Conservation (phyloP, 1,140 invertebrate species). For the Trichonephila inaurata region DNA sequence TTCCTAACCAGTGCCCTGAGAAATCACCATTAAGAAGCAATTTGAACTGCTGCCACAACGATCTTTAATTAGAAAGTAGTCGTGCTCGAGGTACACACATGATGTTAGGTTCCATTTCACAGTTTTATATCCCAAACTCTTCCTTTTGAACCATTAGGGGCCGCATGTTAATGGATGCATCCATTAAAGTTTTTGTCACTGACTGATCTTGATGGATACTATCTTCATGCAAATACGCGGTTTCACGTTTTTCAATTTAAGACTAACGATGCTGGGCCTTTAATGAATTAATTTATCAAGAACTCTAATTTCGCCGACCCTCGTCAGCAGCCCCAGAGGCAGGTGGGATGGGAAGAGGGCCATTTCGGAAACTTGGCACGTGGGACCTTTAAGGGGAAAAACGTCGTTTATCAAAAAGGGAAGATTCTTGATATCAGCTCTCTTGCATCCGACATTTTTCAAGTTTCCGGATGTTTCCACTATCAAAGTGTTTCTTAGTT, state of each 20-base stretch:
- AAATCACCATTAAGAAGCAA: background rate
- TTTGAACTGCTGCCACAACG: background rate
- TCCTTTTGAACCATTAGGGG: background rate
- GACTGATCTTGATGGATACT: slow-evolving; percentile 3
- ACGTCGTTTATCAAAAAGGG: background rate
- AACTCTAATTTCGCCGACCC: background rate
- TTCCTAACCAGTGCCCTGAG: background rate
- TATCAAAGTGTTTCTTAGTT: no score
- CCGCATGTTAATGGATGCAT: slow-evolving; percentile 38
- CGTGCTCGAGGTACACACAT: background rate
- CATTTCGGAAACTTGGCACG: slow-evolving; percentile 10
- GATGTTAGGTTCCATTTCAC: slow-evolving; percentile 19
- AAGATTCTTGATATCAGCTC: background rate
- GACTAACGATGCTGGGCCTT: slow-evolving; percentile 13
- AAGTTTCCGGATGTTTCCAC: no score
- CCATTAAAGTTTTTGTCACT: slow-evolving; percentile 51
- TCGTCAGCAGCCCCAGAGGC: background rate
- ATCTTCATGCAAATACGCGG: slow-evolving; percentile 23
- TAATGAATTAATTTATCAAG: slow-evolving; percentile 69
- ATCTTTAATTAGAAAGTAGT: slow-evolving; percentile 19
- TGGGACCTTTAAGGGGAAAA: slow-evolving; percentile 15
- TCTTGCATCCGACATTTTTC: no score
- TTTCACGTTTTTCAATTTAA: slow-evolving; percentile 64
- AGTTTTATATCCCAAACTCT: background rate
- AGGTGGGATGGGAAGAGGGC: background rate